These are phyloP conservation scores for Andrena dorsata DNA, from an alignment of 2,888 invertebrate species.

Conservation along the genomic window DNA sequence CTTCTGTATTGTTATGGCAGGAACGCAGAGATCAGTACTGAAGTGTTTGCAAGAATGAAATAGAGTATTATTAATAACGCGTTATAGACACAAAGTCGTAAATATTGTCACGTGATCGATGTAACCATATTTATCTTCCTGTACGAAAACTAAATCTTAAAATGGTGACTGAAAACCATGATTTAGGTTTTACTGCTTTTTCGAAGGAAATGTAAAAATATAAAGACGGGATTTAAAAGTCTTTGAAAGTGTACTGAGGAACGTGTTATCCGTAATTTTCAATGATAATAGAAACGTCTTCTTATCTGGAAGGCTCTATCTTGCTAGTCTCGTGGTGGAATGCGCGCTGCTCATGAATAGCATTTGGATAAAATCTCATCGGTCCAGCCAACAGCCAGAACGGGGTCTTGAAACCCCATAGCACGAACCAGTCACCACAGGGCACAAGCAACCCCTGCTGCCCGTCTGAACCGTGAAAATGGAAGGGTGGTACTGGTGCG, in stretches of 20 bases:
- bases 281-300: constrained; percentile 76
- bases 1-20: too few species aligned
- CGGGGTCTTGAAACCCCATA: constrained; percentile 60
- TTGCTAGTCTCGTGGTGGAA: constrained; percentile 36
- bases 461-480: constrained; percentile 54
- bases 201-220: neutral
- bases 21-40: too few species aligned
- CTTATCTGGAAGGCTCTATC: constrained; percentile 68
- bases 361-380: constrained; percentile 82
- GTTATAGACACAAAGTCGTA: too few species aligned
- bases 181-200: neutral
- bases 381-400: constrained; percentile 68
- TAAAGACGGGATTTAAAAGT: neutral
- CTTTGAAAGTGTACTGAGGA: neutral
- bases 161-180: too few species aligned
- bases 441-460: constrained; percentile 52
- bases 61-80: too few species aligned
- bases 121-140: too few species aligned
- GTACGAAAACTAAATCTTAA: too few species aligned
- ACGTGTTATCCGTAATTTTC: constrained; percentile 57
- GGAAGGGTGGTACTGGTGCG: constrained; percentile 40
- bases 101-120: too few species aligned
- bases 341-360: constrained; percentile 78
- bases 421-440: constrained; percentile 63
- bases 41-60: too few species aligned